These are phyloP conservation scores for Tragulus kanchil DNA, from an alignment of 2,113 vertebrate species.

Conservation along the genomic window DNA sequence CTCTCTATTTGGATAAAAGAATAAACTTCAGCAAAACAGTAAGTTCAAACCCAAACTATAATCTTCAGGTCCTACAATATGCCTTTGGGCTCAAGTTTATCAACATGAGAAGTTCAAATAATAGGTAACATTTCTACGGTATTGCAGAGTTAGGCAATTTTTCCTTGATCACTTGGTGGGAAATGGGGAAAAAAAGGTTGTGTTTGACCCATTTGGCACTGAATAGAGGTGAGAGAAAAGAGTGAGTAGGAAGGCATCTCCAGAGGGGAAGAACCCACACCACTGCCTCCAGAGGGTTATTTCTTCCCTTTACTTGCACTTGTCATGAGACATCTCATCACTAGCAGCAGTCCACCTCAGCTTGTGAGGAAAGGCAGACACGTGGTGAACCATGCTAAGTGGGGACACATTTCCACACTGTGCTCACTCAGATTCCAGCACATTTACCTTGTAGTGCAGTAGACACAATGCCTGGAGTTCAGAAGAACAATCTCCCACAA, in stretches of 20 bases:
- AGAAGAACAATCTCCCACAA: not conserved
- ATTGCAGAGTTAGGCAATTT: not conserved
- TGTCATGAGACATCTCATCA: conserved; percentile 2
- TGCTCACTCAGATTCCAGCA: not conserved
- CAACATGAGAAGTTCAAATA: not conserved
- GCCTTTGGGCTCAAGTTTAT: not conserved
- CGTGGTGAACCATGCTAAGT: not conserved
- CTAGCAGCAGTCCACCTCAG: not conserved
- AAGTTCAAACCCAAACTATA: not conserved
- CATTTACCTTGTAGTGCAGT: not conserved
- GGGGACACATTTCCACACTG: not conserved
- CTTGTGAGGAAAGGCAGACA: not conserved
- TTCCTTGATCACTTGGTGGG: not conserved
- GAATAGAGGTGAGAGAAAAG: not conserved
- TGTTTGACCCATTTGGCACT: not conserved
- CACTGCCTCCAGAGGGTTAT: conserved; percentile 34
- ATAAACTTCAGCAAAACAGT: not conserved
- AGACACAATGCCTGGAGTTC: not conserved
- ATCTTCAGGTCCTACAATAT: not conserved
- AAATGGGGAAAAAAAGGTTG: not conserved
- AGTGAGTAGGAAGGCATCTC: not conserved
- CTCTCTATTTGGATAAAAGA: not conserved
- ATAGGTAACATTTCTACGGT: not conserved
- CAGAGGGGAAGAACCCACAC: conserved; percentile 2
- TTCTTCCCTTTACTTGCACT: not conserved